Base-by-base conservation (phyloP, 1,140 invertebrate species). In the Aleiodes sp. region DNA sequence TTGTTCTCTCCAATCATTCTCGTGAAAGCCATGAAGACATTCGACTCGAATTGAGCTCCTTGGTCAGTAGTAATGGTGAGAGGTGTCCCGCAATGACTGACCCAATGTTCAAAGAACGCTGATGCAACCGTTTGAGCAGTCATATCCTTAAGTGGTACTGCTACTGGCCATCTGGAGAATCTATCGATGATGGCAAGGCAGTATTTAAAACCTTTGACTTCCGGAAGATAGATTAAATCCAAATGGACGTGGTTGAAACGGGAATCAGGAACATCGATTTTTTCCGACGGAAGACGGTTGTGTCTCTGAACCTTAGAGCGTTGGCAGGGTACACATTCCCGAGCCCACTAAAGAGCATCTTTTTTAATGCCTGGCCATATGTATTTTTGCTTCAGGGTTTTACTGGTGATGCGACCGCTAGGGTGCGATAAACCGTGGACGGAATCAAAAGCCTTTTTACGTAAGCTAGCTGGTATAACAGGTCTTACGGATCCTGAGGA, bases 1-100 rank as follows among this genome's bases (percentile, higher is more conserved):
- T 56, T 39, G 1, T 69, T 16, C 8, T 19, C 39, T 6, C 75
- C 68, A 79, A 61, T 24, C n/a, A 61, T 43, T 16, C 21, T 41
- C 1, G 12, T 0, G 2, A 65, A 16, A 33, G 63, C 63, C 1
- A 2, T 29, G 21, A 68, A 68, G 0, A 68, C 9, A 2, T 2
- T 16, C 2, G 39, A 26, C 12, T 65, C 39, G 41, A 65, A 65
- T 26, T 65, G 62, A 4, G 62, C 12, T 9, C 62, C 62, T 46
- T 46, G 62, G 26, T 65, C 62, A 0, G 62, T 29, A 0, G 62
- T 65, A 14, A 65, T 65, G 39, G 62, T 65, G 3, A 65, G 19
- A 12, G 62, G 62, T 31, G 62, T 52, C 2, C 62, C 62, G 31
- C 4, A 65, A 2, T 16, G 6, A 16, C 19, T 31, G 16, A 65